A percentile compares a stretch with the other conserved stretches of the same genome.
These are phyloP conservation scores for Tuta absoluta DNA, from an alignment of 2,888 invertebrate species.

Conservation along the genomic window DNA sequence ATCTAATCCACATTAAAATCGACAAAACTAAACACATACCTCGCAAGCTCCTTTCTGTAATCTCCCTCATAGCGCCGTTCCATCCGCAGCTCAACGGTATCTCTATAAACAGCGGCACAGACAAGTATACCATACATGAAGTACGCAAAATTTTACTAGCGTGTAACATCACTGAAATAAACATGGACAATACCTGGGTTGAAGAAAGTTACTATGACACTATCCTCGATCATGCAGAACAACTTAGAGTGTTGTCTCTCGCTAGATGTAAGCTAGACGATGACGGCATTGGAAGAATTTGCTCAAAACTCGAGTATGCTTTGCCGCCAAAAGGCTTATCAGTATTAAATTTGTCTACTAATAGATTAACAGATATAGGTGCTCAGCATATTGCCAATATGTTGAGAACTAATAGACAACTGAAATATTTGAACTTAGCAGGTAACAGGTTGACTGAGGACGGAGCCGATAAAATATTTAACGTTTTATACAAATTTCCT, in stretches of 20 bases:
- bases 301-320: conserved; percentile 35
- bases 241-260: conserved; percentile 28
- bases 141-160: conserved; percentile 1
- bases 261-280: conserved; percentile 6
- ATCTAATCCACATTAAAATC: conserved; percentile 14
- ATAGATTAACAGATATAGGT: neutral
- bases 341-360: conserved; percentile 8
- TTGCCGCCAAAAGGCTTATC: neutral
- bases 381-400: conserved; percentile 10
- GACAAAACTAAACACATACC: conserved; percentile 3
- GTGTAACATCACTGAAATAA: conserved; percentile 18
- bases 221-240: neutral
- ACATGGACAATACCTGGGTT: neutral
- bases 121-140: conserved; percentile 14
- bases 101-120: conserved; percentile 11
- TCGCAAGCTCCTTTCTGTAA: neutral
- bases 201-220: conserved; percentile 24
- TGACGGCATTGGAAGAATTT: neutral
- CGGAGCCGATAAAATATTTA: conserved; percentile 8
- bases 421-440: conserved; percentile 18
- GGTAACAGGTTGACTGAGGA: conserved; percentile 13
- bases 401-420: conserved; percentile 12
- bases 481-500: neutral
- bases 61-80: conserved; percentile 10
- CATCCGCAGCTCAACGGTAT: conserved; percentile 1